Percentiles rank a stretch among this genome's conserved stretches.
These are phyloP conservation scores for Trissolcus brochymenae DNA, from an alignment of 2,888 invertebrate species.

Conservation along the genomic window DNA sequence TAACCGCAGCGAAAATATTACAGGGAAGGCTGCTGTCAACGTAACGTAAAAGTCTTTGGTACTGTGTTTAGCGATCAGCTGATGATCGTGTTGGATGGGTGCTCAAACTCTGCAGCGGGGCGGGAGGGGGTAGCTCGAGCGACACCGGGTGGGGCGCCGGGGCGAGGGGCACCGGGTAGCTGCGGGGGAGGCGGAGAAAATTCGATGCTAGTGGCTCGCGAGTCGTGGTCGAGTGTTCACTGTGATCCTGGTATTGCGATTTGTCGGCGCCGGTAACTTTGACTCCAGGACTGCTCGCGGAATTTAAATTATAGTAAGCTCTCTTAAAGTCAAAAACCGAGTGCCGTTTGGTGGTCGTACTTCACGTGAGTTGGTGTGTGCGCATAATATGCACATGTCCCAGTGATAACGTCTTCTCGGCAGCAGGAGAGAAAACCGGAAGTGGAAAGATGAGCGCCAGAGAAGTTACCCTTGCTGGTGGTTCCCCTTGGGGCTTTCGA, in stretches of 20 bases:
- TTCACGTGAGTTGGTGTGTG: slow-evolving; percentile 24
- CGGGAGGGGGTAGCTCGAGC: slow-evolving; percentile 44
- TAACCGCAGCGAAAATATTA: slow-evolving; percentile 8
- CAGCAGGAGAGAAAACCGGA: slow-evolving; percentile 37
- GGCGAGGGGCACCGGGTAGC: slow-evolving; percentile 57
- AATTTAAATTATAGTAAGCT: background rate
- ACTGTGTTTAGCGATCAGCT: slow-evolving; percentile 35
- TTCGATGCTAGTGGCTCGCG: slow-evolving; percentile 72
- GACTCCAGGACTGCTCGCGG: slow-evolving; percentile 1
- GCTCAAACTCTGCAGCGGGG: slow-evolving; percentile 44
- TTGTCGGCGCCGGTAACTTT: slow-evolving; percentile 39
- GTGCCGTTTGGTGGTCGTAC: slow-evolving; percentile 18
- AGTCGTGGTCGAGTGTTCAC: slow-evolving; percentile 67
- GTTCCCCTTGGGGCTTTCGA: slow-evolving; percentile 93
- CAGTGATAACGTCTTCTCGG: slow-evolving; percentile 23
- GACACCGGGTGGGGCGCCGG: slow-evolving; percentile 51
- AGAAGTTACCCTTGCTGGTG: slow-evolving; percentile 87
- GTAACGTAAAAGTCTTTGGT: slow-evolving; percentile 28
- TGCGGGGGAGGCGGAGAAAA: slow-evolving; percentile 65
- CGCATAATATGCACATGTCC: slow-evolving; percentile 26
- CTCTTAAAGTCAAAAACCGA: background rate
- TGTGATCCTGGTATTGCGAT: slow-evolving; percentile 60
- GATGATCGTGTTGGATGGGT: slow-evolving; percentile 38
- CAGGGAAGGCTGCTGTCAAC: slow-evolving; percentile 28
- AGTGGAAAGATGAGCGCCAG: slow-evolving; percentile 81